Evolutionary conservation across 92 coral and sea anemone genomes (phyloP), one percentile per base, ranked within the genome.

Genomic region (Micromussa lordhowensis): DNA sequence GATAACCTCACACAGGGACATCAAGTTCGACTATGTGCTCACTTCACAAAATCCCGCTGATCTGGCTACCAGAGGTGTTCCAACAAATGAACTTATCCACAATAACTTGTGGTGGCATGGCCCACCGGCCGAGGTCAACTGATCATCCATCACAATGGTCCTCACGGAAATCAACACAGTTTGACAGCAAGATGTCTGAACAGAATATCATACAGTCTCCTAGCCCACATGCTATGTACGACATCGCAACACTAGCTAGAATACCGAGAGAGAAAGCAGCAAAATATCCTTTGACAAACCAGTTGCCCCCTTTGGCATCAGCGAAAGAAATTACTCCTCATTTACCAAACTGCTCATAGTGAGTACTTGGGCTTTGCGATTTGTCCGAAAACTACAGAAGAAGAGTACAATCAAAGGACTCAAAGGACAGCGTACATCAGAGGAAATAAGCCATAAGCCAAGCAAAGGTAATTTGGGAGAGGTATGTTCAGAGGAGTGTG

Each of bases 351-450:
- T n/a, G n/a, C n/a, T n/a, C n/a, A n/a, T n/a, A n/a, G n/a, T n/a
- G n/a, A n/a, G n/a, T n/a, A n/a, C n/a, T n/a, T n/a, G n/a, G n/a
- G 82, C 82, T 28, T 36, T 35, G 58, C 55, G 82, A 78, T 78
- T 78, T 40, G 40, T 78, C 58, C 36, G 64, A 80, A 54, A 68
- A 57, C 90, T 55, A 22, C 90, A 78, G 75, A 61, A 87, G 90
- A 87, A 79, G 61, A 63, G 48, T 38, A 66, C 22, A 79, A 54
- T 26, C 79, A 84, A 34, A 87, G 90, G 63, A 44, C n/a, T n/a
- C 79, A 59, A 59, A 18, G 12, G 12, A 59, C 19, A 59, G 68
- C 68, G 4, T 18, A 59, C n/a, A n/a, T n/a, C n/a, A n/a, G n/a
- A n/a, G n/a, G n/a, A n/a, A n/a, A n/a, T n/a, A n/a, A n/a, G n/a